These are phyloP conservation scores for Gymnoscopelus microlampas DNA, from an alignment of 2,797 vertebrate genomes.

Conservation along the genomic window DNA sequence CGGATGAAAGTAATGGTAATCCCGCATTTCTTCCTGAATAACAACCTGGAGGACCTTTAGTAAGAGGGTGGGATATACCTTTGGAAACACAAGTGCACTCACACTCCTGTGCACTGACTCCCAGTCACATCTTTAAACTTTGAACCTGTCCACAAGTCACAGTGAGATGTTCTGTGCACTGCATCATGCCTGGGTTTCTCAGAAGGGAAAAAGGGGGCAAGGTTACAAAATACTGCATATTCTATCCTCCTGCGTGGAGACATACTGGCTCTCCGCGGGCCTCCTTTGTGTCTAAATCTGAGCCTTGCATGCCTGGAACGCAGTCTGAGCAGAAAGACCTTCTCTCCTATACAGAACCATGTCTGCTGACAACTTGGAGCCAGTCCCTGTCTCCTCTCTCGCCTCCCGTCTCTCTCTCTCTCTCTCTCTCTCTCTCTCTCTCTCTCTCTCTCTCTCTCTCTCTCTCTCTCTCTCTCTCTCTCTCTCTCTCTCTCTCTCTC, in stretches of 20 bases:
- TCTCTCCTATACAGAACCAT: constrained; percentile 43
- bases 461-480: constrained; percentile 30
- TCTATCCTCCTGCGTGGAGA: constrained; percentile 46
- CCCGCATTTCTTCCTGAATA: constrained; percentile 48
- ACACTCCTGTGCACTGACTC: neutral
- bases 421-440: constrained; percentile 2
- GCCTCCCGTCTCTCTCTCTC: too few species aligned
- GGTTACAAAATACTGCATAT: constrained; percentile 52
- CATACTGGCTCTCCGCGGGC: constrained; percentile 52
- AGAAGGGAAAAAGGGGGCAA: constrained; percentile 24
- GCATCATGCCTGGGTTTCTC: constrained; percentile 20
- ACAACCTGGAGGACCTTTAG: constrained; percentile 39
- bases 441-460: constrained; percentile 16
- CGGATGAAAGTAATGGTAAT: constrained; percentile 56
- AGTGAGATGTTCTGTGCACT: constrained; percentile 4
- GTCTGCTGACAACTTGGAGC: constrained; percentile 80
- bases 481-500: constrained; percentile 52
- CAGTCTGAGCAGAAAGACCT: constrained; percentile 2
- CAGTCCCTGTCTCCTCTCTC: constrained; percentile 56
- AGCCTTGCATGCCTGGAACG: constrained; percentile 26
- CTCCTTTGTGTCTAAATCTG: constrained; percentile 60
- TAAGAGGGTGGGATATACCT: constrained; percentile 1
- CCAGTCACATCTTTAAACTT: constrained; percentile 27
- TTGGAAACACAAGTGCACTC: constrained; percentile 27
- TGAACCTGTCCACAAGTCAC: constrained; percentile 19